These are phyloP conservation scores for Cydia strobilella DNA, from an alignment of 1,140 invertebrate species.

Conservation along the genomic window DNA sequence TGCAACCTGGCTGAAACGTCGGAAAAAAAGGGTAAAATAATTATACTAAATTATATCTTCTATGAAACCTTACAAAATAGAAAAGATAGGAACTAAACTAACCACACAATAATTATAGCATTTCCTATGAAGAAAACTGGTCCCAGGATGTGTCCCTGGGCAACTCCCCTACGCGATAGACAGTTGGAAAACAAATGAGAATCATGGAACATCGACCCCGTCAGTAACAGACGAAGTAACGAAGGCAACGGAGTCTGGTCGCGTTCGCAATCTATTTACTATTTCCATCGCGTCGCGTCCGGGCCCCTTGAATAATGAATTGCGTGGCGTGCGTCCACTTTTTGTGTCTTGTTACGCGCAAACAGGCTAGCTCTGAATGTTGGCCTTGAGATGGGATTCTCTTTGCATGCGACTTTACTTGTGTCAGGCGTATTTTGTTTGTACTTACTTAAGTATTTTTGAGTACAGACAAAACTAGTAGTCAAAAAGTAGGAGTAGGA, in stretches of 20 bases:
- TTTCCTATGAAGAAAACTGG: background rate
- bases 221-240: background rate
- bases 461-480: background rate
- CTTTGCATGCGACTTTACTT: background rate
- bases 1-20: too few species aligned
- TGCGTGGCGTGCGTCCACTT: slow-evolving; percentile 31
- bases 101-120: background rate
- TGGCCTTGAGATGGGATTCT: slow-evolving; percentile 21
- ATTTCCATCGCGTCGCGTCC: slow-evolving; percentile 42
- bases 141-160: background rate
- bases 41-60: too few species aligned
- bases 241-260: slow-evolving; percentile 11
- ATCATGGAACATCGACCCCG: slow-evolving; percentile 8
- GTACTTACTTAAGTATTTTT: background rate
- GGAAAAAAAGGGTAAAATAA: too few species aligned
- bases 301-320: slow-evolving; percentile 43
- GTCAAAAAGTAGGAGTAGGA: too few species aligned
- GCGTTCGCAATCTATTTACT: slow-evolving; percentile 35
- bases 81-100: background rate
- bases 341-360: slow-evolving; percentile 31
- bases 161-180: background rate
- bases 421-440: background rate
- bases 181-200: background rate
- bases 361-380: slow-evolving; percentile 4
- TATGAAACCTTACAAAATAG: too few species aligned